Percentiles rank a stretch among this genome's conserved stretches.
These are phyloP conservation scores for Neoseiulus cucumeris DNA, from an alignment of 1,140 invertebrate species.

Conservation along the genomic window DNA sequence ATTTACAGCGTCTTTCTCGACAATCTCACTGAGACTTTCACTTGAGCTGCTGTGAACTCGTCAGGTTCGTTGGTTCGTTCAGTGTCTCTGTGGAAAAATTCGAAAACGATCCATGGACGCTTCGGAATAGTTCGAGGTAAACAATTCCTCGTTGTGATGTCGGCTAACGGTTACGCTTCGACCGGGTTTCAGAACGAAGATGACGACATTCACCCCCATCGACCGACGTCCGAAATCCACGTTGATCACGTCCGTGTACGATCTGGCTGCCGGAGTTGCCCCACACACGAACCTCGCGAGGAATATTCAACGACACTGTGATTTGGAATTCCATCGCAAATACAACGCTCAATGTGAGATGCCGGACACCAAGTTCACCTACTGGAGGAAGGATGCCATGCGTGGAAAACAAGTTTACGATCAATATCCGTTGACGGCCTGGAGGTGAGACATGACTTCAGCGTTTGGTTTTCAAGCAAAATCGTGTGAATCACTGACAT, in stretches of 20 bases:
- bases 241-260: slow-evolving; percentile 2
- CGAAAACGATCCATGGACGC: no score
- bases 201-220: slow-evolving; percentile 1
- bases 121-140: no score
- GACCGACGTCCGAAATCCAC: background rate
- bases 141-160: no score
- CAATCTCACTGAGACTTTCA: no score
- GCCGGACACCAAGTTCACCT: slow-evolving; percentile 8
- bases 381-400: background rate
- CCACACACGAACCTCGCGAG: background rate
- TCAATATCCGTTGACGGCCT: background rate
- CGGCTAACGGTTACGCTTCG: no score
- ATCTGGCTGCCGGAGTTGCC: background rate
- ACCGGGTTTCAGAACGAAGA: background rate
- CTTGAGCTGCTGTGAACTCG: no score
- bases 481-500: background rate
- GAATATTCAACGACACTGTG: slow-evolving; percentile 1
- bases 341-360: slow-evolving; percentile 7
- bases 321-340: background rate
- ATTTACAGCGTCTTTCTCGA: no score
- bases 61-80: no score
- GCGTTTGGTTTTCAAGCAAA: background rate
- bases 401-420: background rate
- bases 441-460: background rate
- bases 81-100: no score